Conservation (phyloP, 2,113 vertebrate genomes). For the Nematolebias whitei region DNA sequence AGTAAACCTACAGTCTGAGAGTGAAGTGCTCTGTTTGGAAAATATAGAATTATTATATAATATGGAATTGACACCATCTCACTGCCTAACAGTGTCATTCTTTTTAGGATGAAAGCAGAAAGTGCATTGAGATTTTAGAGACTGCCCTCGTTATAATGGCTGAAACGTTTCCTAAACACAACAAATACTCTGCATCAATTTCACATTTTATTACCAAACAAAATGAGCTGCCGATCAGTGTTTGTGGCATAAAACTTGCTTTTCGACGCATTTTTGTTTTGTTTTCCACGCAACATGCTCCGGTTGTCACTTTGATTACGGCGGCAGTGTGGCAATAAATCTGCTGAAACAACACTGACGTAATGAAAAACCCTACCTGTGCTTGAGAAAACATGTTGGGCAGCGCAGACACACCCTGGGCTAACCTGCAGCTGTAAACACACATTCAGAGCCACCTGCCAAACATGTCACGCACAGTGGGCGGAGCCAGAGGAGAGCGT, state of each 20-base stretch:
- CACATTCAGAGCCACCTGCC: constrained; percentile 63
- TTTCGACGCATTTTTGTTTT: not conserved
- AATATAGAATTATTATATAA: too few species aligned
- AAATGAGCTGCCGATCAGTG: too few species aligned
- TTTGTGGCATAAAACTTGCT: not conserved
- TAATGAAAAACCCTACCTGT: constrained; percentile 59
- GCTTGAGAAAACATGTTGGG: constrained; percentile 71
- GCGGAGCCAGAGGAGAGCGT: constrained; percentile 44
- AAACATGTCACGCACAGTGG: constrained; percentile 58
- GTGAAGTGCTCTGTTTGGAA: too few species aligned
- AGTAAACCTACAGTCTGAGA: too few species aligned
- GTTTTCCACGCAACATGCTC: too few species aligned
- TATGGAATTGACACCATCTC: too few species aligned
- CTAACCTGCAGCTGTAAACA: constrained; percentile 73
- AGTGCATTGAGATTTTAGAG: too few species aligned
- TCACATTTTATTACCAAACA: not conserved
- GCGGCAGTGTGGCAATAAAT: not conserved
- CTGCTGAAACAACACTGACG: constrained; percentile 13
- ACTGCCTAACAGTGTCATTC: too few species aligned
- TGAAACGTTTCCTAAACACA: too few species aligned
- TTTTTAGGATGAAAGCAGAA: too few species aligned
- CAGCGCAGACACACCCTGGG: constrained; percentile 62
- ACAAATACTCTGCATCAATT: too few species aligned
- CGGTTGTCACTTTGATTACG: constrained; percentile 9
- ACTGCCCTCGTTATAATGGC: too few species aligned